These are phyloP conservation scores for Poecilia latipinna DNA, from an alignment of 2,113 vertebrate genomes.

Conservation along the genomic window DNA sequence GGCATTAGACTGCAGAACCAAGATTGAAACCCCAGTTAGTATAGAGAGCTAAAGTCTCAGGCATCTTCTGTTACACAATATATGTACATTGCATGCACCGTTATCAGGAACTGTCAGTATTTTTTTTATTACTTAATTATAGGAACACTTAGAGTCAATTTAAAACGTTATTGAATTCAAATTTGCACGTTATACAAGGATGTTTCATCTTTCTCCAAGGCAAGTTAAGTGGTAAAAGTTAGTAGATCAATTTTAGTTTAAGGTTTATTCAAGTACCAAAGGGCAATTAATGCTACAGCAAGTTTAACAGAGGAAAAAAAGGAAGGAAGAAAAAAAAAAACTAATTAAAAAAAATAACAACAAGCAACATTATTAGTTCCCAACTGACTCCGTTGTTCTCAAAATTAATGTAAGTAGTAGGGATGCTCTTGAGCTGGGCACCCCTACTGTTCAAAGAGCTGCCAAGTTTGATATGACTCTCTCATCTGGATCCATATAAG, in stretches of 20 bases:
- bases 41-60: constrained; percentile 27
- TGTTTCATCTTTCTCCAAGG: no score
- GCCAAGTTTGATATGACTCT: background rate
- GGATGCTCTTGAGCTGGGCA: no score
- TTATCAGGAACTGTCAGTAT: background rate
- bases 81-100: constrained; percentile 1
- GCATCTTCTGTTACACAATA: constrained; percentile 19
- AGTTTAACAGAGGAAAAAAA: no score
- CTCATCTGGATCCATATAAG: background rate
- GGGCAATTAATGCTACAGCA: no score
- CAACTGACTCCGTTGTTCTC: background rate
- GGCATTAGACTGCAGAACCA: background rate
- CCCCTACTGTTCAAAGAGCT: background rate
- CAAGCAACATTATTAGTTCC: background rate
- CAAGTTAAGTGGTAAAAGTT: no score
- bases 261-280: no score
- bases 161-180: background rate
- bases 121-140: background rate
- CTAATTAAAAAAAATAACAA: background rate
- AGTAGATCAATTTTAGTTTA: no score
- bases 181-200: no score
- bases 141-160: background rate
- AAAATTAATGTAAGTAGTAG: background rate
- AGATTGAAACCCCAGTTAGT: constrained; percentile 10
- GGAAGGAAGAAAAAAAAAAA: no score